Conservation (phyloP, 2,888 invertebrate genomes). For the Xanthorhoe designata region DNA sequence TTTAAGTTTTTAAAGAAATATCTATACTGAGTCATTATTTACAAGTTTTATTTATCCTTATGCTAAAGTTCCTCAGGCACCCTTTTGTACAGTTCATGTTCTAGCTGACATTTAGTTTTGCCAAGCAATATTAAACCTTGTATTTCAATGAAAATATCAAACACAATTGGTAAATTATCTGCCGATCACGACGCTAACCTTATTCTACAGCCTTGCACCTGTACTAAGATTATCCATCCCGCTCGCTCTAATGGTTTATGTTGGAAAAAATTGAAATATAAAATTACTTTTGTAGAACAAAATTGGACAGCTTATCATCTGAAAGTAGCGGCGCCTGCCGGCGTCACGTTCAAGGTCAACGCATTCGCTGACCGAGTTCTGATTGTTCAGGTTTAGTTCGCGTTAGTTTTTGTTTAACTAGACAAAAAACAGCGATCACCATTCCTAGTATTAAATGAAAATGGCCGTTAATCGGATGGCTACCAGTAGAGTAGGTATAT, state of each 20-base stretch:
- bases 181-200: slow-evolving; percentile 57
- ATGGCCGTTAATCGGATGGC: too few species aligned
- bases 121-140: slow-evolving; percentile 40
- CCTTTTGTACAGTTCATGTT: slow-evolving; percentile 61
- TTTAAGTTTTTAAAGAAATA: too few species aligned
- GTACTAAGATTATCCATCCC: slow-evolving; percentile 32
- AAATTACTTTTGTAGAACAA: slow-evolving; percentile 29
- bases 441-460: too few species aligned
- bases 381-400: slow-evolving; percentile 32
- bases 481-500: too few species aligned
- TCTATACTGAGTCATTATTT: not conserved
- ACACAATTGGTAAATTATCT: slow-evolving; percentile 35
- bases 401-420: not conserved
- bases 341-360: slow-evolving; percentile 70
- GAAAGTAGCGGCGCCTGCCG: slow-evolving; percentile 58
- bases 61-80: slow-evolving; percentile 41
- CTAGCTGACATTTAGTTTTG: slow-evolving; percentile 45
- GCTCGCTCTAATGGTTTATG: slow-evolving; percentile 20
- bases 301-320: slow-evolving; percentile 36
- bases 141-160: slow-evolving; percentile 34
- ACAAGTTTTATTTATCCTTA: slow-evolving; percentile 23
- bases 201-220: slow-evolving; percentile 60
- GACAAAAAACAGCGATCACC: too few species aligned
- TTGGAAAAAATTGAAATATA: slow-evolving; percentile 23
- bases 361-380: slow-evolving; percentile 70